Evolutionary conservation across 2,888 invertebrate species (phyloP).

Genomic region (Sthenelais limicola): DNA sequence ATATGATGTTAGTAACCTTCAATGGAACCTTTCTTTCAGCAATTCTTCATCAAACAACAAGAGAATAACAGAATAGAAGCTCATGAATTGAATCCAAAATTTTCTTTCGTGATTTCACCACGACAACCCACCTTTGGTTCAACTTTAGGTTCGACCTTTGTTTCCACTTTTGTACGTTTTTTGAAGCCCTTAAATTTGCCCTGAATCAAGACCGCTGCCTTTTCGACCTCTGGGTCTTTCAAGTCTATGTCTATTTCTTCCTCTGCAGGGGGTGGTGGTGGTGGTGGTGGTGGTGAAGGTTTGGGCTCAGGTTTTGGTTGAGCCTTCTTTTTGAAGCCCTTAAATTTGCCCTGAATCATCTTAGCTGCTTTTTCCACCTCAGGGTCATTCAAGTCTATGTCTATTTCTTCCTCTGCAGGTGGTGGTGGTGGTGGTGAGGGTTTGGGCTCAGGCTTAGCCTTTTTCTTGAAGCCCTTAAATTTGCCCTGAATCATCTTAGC

Average conservation of each 20-base stretch:
- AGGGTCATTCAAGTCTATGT: slow-evolving; percentile 68
- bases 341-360: slow-evolving; percentile 61
- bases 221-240: slow-evolving; percentile 45
- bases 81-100: too few relatives aligned
- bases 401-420: slow-evolving; percentile 57
- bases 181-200: slow-evolving; percentile 54
- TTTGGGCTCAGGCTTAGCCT: slow-evolving; percentile 13
- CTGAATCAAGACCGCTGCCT: slow-evolving; percentile 66
- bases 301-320: background rate
- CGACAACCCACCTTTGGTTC: too few relatives aligned
- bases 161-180: background rate
- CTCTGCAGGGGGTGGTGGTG: slow-evolving; percentile 51
- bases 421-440: background rate
- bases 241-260: slow-evolving; percentile 34
- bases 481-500: slow-evolving; percentile 65
- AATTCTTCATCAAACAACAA: too few relatives aligned
- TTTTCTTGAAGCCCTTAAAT: slow-evolving; percentile 44
- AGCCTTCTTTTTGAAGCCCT: slow-evolving; percentile 40
- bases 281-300: slow-evolving; percentile 5
- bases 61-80: too few relatives aligned
- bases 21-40: too few relatives aligned
- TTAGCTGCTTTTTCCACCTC: slow-evolving; percentile 66
- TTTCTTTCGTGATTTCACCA: too few relatives aligned
- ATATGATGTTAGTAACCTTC: too few relatives aligned
- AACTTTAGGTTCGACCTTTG: too few relatives aligned